Conservation (phyloP, 2,113 vertebrate species). For the Megalops atlanticus region DNA sequence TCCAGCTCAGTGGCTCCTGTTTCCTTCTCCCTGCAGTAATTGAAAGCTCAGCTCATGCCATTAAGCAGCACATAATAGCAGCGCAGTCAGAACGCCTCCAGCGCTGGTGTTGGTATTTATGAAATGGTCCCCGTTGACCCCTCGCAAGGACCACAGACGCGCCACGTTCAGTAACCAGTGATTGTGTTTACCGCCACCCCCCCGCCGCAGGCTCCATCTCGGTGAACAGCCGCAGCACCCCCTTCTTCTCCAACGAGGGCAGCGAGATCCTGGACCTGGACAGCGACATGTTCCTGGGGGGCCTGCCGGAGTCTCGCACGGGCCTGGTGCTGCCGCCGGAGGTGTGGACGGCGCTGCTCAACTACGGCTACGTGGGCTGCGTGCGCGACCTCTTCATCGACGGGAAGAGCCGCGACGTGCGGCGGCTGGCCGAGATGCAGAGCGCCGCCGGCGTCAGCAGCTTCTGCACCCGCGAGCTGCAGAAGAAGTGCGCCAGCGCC, state of each 20-base stretch:
- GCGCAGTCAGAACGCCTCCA: neutral
- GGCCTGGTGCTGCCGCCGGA: slow-evolving; percentile 81
- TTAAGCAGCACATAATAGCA: neutral
- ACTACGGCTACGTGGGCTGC: slow-evolving; percentile 88
- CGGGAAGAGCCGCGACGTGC: slow-evolving; percentile 84
- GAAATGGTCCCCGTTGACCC: neutral
- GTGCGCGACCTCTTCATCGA: slow-evolving; percentile 89
- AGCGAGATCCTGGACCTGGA: slow-evolving; percentile 90
- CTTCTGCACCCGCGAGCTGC: slow-evolving; percentile 84
- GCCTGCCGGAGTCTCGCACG: slow-evolving; percentile 79
- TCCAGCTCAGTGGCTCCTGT: neutral
- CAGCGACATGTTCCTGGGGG: slow-evolving; percentile 87
- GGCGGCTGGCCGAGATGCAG: slow-evolving; percentile 80
- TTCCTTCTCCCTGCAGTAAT: neutral
- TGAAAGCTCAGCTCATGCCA: neutral
- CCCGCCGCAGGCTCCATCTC: slow-evolving; percentile 80
- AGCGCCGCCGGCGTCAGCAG: slow-evolving; percentile 75
- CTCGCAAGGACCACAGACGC: neutral
- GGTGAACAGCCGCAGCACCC: slow-evolving; percentile 83
- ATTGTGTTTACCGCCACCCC: neutral
- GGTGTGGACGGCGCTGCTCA: slow-evolving; percentile 84
- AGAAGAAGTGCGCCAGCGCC: slow-evolving; percentile 75
- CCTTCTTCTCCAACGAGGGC: slow-evolving; percentile 85
- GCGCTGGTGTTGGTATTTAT: neutral
- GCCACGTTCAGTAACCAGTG: neutral